phyloP scores from a whole-genome alignment of 53 echinoderm and acorn worm genomes.

The Arbacia lixula region DNA sequence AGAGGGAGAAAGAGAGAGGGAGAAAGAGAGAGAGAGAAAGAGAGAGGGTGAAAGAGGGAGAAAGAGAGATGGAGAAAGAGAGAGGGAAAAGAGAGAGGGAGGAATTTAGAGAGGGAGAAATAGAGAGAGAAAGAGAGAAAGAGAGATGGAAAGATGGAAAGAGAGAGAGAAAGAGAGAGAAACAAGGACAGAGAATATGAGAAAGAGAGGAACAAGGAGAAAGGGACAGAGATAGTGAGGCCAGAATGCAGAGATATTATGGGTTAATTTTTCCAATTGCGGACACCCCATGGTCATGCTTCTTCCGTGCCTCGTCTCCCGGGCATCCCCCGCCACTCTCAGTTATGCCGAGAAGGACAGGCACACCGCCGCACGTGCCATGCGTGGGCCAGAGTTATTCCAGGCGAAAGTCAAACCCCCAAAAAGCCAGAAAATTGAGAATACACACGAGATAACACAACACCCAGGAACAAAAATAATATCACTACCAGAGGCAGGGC shows the following conservation, averaged over 20 bases:
- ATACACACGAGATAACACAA: neutral
- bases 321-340: conserved; percentile 29
- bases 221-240: conserved; percentile 10
- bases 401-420: conserved; percentile 3
- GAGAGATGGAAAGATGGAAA: neutral
- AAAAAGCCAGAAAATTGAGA: neutral
- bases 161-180: neutral
- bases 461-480: too few relatives aligned
- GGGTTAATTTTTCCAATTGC: conserved; percentile 49
- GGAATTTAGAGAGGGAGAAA: neutral
- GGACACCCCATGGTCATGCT: conserved; percentile 32
- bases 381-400: too few relatives aligned
- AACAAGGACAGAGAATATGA: too few relatives aligned
- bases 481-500: neutral
- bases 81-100: neutral
- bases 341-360: conserved; percentile 28
- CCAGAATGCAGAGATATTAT: conserved; percentile 43
- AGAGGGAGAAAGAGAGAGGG: neutral
- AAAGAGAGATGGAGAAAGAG: neutral
- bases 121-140: neutral
- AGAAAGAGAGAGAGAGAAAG: neutral
- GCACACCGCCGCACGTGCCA: conserved; percentile 12
- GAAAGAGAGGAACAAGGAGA: conserved; percentile 2
- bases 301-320: conserved; percentile 16
- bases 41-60: neutral